Conservation (phyloP, 1,140 invertebrate genomes). For the Helicorthomorpha holstii region DNA sequence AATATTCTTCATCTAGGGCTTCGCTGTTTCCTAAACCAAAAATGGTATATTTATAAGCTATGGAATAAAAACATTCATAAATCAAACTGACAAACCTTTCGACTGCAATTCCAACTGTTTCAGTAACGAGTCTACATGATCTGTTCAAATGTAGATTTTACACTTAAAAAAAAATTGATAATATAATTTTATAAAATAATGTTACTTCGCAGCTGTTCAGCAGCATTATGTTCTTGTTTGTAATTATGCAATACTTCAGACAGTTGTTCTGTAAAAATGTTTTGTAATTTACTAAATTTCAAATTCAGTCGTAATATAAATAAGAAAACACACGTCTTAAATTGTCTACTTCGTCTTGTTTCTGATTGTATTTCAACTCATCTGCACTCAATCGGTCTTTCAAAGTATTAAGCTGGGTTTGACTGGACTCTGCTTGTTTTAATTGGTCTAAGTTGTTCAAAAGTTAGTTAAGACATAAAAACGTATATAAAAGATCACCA, state of each 20-base stretch:
- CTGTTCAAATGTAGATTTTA: not conserved
- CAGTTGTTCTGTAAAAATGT: slow-evolving; percentile 15
- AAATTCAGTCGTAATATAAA: not conserved
- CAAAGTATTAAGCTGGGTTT: slow-evolving; percentile 9
- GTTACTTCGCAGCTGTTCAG: slow-evolving; percentile 20
- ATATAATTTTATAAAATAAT: not conserved
- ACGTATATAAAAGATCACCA: not conserved
- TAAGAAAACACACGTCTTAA: slow-evolving; percentile 18
- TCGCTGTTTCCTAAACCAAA: not conserved
- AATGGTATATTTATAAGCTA: not conserved
- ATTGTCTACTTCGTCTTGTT: slow-evolving; percentile 19
- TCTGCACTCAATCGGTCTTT: slow-evolving; percentile 21
- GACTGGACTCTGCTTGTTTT: slow-evolving; percentile 1
- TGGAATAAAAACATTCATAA: not conserved
- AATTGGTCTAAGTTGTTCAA: no score
- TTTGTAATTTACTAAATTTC: not conserved
- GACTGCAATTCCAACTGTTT: slow-evolving; percentile 6
- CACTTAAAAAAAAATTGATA: not conserved
- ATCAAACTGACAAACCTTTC: no score
- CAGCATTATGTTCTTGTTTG: slow-evolving; percentile 23
- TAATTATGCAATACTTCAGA: slow-evolving; percentile 18
- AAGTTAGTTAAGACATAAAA: no score
- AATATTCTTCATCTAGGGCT: slow-evolving; percentile 24
- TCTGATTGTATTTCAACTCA: slow-evolving; percentile 19
- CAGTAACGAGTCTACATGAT: not conserved